Conservation (phyloP, 2,888 invertebrate species). For the Dasypogon diadema region DNA sequence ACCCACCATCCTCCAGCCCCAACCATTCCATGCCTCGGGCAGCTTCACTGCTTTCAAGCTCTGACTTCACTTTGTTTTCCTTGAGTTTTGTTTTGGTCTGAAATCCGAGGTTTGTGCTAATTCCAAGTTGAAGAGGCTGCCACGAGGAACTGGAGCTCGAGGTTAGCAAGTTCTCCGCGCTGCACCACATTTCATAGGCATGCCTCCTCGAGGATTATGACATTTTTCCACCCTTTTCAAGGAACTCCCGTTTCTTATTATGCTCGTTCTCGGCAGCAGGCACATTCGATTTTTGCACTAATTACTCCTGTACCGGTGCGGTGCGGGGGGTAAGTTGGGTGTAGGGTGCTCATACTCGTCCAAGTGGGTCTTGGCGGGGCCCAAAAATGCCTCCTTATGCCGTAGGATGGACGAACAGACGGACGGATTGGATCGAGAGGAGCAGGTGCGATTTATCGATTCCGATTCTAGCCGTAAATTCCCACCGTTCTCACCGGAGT, state of each 20-base stretch:
- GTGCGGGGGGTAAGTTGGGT: no score
- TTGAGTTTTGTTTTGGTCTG: constrained; percentile 45
- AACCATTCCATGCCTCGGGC: not conserved
- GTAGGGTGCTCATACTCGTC: not conserved
- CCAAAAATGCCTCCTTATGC: not conserved
- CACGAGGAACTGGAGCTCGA: constrained; percentile 31
- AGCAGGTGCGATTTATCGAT: constrained; percentile 44
- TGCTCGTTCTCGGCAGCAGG: not conserved
- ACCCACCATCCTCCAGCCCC: not conserved
- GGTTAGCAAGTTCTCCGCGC: constrained; percentile 31
- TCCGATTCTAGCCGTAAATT: constrained; percentile 42
- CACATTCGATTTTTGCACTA: constrained; percentile 35
- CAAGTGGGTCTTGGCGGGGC: not conserved
- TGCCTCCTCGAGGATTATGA: constrained; percentile 35
- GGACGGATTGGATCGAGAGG: not conserved
- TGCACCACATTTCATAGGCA: constrained; percentile 6
- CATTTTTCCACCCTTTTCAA: constrained; percentile 3
- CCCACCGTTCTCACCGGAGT: constrained; percentile 14
- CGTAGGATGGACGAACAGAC: not conserved
- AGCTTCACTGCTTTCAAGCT: constrained; percentile 12
- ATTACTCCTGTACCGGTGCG: constrained; percentile 1
- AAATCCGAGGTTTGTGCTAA: constrained; percentile 42
- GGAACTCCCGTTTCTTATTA: constrained; percentile 1
- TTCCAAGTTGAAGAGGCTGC: constrained; percentile 14
- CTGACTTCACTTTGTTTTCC: constrained; percentile 37